Conservation (phyloP, 2,113 vertebrate species). For the Varanus salvator region DNA sequence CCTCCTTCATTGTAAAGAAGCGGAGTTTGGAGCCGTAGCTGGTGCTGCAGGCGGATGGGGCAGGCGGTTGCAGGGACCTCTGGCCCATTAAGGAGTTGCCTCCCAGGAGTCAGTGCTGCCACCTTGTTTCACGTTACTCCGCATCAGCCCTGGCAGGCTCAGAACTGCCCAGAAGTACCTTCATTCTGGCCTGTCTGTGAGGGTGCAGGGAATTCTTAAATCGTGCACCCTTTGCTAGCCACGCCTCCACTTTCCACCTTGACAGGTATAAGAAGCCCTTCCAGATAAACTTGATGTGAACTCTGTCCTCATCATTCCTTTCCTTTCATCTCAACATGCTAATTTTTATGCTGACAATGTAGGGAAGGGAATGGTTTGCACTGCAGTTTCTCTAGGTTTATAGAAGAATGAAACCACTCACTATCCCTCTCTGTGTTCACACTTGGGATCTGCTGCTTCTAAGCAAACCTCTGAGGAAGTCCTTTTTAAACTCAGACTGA, state of each 20-base stretch:
- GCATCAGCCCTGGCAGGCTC: neutral
- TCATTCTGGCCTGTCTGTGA: neutral
- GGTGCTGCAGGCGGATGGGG: neutral
- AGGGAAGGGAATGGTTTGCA: neutral
- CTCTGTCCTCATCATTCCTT: too few species aligned
- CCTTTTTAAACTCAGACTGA: neutral
- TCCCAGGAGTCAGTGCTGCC: neutral
- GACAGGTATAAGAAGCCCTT: neutral
- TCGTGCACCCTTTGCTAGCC: neutral
- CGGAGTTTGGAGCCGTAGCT: neutral
- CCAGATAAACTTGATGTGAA: neutral
- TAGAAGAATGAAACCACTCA: neutral
- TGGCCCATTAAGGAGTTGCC: neutral
- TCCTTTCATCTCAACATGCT: neutral
- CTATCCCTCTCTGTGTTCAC: neutral
- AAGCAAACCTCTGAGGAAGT: neutral
- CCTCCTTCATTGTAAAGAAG: neutral
- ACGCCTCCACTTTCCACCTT: neutral
- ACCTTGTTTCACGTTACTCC: neutral
- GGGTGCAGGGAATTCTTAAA: neutral
- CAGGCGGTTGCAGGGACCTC: too few species aligned
- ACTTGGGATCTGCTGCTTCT: neutral
- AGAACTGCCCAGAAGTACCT: neutral
- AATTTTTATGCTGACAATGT: neutral
- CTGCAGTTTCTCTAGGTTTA: neutral